phyloP scores from a whole-genome alignment of 2,797 vertebrate genomes.

The Sardinella longiceps region DNA sequence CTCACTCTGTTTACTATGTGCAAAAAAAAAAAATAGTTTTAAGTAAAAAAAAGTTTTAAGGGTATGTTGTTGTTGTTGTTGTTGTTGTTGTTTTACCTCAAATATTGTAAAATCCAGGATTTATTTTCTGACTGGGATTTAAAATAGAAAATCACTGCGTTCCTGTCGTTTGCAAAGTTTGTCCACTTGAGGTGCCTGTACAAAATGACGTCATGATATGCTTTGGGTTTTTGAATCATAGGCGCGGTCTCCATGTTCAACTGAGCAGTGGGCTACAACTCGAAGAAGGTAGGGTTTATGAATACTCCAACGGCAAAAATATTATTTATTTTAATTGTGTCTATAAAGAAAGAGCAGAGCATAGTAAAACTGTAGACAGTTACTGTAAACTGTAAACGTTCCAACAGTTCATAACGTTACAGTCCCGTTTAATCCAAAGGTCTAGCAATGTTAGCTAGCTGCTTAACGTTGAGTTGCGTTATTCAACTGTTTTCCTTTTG shows the following conservation, averaged over 20 bases:
- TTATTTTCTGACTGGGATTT: no score
- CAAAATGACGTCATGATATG: background rate
- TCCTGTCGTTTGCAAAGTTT: slow-evolving; percentile 7
- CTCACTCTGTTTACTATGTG: no score
- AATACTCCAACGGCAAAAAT: background rate
- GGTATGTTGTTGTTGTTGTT: no score
- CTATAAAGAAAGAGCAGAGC: background rate
- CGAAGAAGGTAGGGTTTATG: background rate
- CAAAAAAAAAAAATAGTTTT: no score
- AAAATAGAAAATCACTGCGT: no score
- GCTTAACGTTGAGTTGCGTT: background rate
- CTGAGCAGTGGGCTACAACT: background rate
- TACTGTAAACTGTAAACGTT: background rate
- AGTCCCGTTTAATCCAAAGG: background rate
- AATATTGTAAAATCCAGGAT: no score
- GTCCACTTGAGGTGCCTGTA: slow-evolving; percentile 5
- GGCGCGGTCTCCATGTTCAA: background rate
- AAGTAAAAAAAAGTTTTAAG: no score
- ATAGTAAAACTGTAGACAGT: background rate
- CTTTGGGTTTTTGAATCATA: background rate
- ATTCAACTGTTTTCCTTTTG: background rate
- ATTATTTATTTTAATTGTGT: background rate
- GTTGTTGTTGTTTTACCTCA: no score
- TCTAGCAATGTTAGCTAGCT: background rate
- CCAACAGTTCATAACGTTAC: background rate